Conservation (phyloP, 2,797 vertebrate genomes). For the Mormyrus proboscirostris region DNA sequence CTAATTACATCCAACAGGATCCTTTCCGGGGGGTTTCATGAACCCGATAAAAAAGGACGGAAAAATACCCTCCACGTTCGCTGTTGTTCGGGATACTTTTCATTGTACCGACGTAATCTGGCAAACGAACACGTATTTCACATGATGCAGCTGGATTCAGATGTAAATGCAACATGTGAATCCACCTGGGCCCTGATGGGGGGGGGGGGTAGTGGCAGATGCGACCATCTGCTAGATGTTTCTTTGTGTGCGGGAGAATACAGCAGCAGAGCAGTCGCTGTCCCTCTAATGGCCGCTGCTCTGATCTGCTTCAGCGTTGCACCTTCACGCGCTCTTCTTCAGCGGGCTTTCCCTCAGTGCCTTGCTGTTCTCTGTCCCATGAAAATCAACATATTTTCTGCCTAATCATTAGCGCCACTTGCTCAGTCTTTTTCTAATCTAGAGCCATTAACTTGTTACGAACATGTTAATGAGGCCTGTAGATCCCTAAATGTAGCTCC, state of each 20-base stretch:
- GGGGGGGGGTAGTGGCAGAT: background rate
- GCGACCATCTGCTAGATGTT: background rate
- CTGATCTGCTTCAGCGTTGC: background rate
- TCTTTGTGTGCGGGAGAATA: background rate
- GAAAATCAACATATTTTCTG: background rate
- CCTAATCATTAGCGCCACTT: background rate
- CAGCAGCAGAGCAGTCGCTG: background rate
- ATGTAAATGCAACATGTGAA: slow-evolving; percentile 11
- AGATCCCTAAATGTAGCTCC: background rate
- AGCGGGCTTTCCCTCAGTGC: background rate
- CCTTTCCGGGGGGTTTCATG: background rate
- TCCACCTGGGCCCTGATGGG: background rate
- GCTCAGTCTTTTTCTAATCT: background rate
- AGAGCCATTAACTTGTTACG: background rate
- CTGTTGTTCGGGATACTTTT: background rate
- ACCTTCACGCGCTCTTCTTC: background rate
- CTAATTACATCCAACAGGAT: slow-evolving; percentile 10
- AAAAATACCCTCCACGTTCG: background rate
- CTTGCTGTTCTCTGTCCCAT: background rate
- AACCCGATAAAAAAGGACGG: background rate
- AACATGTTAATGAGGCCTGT: background rate
- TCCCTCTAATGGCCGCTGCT: background rate
- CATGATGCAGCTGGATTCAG: background rate
- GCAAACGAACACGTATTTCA: background rate
- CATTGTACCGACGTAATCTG: background rate